These are phyloP conservation scores for Silurus glanis DNA, from an alignment of 2,113 vertebrate species.

Conservation along the genomic window DNA sequence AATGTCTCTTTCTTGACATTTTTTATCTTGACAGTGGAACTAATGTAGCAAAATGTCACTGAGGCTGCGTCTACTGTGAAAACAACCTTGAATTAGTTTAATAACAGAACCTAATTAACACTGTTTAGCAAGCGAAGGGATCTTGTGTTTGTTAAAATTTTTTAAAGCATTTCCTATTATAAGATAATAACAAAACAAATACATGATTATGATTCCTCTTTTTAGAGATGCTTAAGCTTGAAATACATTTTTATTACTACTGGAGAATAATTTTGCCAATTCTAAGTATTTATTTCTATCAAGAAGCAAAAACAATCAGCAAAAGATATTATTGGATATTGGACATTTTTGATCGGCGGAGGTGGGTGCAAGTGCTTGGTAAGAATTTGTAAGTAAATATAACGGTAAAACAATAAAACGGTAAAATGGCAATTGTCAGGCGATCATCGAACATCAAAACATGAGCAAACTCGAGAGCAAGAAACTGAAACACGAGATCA, in stretches of 20 bases:
- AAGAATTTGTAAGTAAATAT: too few species aligned
- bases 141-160: too few species aligned
- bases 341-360: too few species aligned
- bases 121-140: neutral
- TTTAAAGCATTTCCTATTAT: neutral
- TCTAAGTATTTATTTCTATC: neutral
- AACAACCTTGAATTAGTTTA: neutral
- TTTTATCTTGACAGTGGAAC: neutral
- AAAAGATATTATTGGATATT: neutral
- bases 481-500: too few species aligned
- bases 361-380: too few species aligned
- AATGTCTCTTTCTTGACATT: neutral
- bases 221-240: neutral
- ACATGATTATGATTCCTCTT: too few species aligned
- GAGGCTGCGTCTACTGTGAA: neutral
- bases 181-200: neutral
- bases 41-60: neutral
- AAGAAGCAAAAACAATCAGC: neutral
- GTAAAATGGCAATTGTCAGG: too few species aligned
- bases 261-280: neutral
- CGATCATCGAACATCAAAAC: too few species aligned
- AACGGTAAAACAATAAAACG: too few species aligned
- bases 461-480: too few species aligned
- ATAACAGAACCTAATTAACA: neutral
- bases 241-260: neutral